A percentile compares a stretch with the other conserved stretches of the same genome.
phyloP scores from a whole-genome alignment of 2,888 invertebrate genomes.

The Timema podura region DNA sequence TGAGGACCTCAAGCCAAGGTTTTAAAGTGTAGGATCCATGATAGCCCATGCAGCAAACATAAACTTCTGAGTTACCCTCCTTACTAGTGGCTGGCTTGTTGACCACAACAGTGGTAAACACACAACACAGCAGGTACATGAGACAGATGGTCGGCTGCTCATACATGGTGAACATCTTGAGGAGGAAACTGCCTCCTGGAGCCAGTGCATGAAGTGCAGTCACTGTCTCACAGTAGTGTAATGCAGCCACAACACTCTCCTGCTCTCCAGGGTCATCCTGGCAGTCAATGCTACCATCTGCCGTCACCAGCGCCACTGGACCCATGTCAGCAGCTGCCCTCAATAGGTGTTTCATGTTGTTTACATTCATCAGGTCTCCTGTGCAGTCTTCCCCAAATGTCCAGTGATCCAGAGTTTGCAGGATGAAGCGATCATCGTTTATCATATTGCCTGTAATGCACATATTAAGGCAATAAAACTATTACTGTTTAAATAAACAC shows the following conservation, averaged over 20 bases:
- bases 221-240: constrained; percentile 81
- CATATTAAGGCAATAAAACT: too few species aligned
- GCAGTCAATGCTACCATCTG: constrained; percentile 93
- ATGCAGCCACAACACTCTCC: constrained; percentile 69
- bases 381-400: constrained; percentile 80
- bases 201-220: constrained; percentile 68
- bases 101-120: constrained; percentile 68
- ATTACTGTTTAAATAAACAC: too few species aligned
- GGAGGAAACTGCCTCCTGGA: constrained; percentile 68
- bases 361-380: constrained; percentile 72
- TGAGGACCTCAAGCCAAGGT: constrained; percentile 48
- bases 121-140: constrained; percentile 71
- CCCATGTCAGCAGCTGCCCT: constrained; percentile 49
- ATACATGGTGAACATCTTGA: constrained; percentile 89
- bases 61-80: constrained; percentile 91
- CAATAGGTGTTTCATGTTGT: constrained; percentile 63
- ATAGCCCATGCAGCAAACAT: constrained; percentile 69
- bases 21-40: constrained; percentile 48
- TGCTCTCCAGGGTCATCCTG: constrained; percentile 80
- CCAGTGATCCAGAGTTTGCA: constrained; percentile 75
- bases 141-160: constrained; percentile 76
- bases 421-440: constrained; percentile 80
- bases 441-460: constrained; percentile 51
- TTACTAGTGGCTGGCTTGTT: constrained; percentile 92
- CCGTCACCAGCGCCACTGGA: constrained; percentile 64